Conservation (phyloP, 2,888 invertebrate species). For the Glomeris marginata region DNA sequence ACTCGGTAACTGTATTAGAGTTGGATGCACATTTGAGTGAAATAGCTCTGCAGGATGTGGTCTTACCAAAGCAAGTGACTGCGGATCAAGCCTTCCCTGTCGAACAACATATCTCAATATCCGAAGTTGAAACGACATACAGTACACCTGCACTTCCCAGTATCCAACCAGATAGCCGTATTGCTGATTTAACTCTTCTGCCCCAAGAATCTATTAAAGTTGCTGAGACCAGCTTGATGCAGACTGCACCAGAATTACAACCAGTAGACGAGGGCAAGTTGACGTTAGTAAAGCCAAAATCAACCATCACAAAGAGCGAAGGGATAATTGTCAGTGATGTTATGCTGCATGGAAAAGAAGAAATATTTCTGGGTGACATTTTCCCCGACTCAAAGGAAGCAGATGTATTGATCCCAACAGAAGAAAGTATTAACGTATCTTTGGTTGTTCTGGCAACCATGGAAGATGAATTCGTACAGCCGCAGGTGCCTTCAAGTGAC, state of each 20-base stretch:
- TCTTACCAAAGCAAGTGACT: neutral
- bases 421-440: slow-evolving; percentile 4
- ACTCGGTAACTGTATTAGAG: neutral
- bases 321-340: slow-evolving; percentile 4
- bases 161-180: neutral
- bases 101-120: slow-evolving; percentile 9
- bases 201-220: slow-evolving; percentile 46
- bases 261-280: neutral
- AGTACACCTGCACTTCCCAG: neutral
- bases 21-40: neutral
- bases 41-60: slow-evolving; percentile 3
- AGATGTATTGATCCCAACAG: neutral
- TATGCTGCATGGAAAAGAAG: neutral
- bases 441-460: neutral
- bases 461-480: slow-evolving; percentile 3
- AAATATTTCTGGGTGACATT: neutral
- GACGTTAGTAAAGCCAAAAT: neutral
- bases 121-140: slow-evolving; percentile 5
- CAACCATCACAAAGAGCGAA: slow-evolving; percentile 1
- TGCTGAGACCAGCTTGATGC: slow-evolving; percentile 44
- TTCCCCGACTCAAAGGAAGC: neutral
- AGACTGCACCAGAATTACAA: slow-evolving; percentile 34
- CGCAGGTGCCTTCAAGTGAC: neutral
- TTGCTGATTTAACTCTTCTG: slow-evolving; percentile 26
- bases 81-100: slow-evolving; percentile 4